Evolutionary conservation across 2,888 invertebrate species (phyloP), one percentile per base, ranked within the genome.

Genomic region (Lepas anatifera): DNA sequence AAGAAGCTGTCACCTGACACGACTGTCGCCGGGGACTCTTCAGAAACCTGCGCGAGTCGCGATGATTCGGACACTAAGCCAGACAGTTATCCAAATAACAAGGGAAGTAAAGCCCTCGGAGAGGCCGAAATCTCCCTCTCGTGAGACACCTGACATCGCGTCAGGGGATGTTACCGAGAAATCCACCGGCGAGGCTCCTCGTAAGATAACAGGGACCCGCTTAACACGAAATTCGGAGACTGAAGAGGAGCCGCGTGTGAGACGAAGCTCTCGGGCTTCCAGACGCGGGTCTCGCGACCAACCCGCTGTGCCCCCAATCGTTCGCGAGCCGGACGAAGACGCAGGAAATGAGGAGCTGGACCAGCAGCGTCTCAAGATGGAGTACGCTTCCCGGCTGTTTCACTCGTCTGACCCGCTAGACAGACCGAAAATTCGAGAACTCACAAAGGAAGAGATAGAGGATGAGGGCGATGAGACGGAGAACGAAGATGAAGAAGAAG

Each of bases 361-460:
- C 8, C 16, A 35, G 35, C 58, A 48, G 48, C 58, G 32, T 32
- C 58, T 58, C 22, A 58, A 58, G 35, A 32, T 58, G 35, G 58
- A 58, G 35, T 58, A 58, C 35, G 32, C 35, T 22, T 35, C 58
- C 18, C 58, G 58, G 8, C 35, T 32, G 35, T 58, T 58, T 22
- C 58, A 58, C 58, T 58, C 58, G 35, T 71, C 43, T 71, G 70
- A 29, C 67, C 35, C 35, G 50, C 35, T 63, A 16, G 43, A 74
- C 74, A 66, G 70, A 41, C 68, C 68, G 69, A 68, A 70, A 43
- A 43, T 46, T 69, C 25, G 69, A 70, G 48, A 71, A 69, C 35
- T 64, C 35, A 8, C 43, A 58, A 7, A 10, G 2, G 68, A 52
- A 22, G 48, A 29, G 27, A 25, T 16, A 29, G 18, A 32, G 32